phyloP scores from a whole-genome alignment of 1,140 invertebrate species.

The Leguminivora glycinivorella region DNA sequence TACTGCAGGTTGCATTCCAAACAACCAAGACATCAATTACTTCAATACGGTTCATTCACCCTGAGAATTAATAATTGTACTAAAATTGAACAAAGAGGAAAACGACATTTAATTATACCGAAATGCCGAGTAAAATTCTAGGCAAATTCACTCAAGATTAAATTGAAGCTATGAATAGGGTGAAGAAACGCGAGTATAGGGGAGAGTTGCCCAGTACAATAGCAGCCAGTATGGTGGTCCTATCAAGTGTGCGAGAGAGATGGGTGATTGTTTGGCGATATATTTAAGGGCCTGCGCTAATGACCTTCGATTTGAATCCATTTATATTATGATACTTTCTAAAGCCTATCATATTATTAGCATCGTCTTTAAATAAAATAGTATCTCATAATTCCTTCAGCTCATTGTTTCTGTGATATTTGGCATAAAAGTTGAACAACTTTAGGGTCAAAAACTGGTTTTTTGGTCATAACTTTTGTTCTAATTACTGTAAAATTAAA shows the following conservation, averaged over 20 bases:
- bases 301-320: neutral
- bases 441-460: too few relatives aligned
- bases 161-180: conserved; percentile 3
- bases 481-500: too few relatives aligned
- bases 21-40: too few relatives aligned
- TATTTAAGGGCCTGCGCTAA: neutral
- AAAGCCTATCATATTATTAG: too few relatives aligned
- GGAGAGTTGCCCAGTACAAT: neutral
- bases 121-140: neutral
- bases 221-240: neutral
- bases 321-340: too few relatives aligned
- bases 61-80: neutral
- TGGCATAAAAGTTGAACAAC: too few relatives aligned
- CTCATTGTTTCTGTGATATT: too few relatives aligned
- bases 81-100: neutral
- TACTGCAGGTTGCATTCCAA: too few relatives aligned
- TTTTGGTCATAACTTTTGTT: too few relatives aligned
- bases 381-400: too few relatives aligned
- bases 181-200: neutral
- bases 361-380: too few relatives aligned
- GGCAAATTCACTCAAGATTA: conserved; percentile 1
- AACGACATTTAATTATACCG: neutral
- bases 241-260: neutral
- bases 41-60: too few relatives aligned
- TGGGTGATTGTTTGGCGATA: neutral